Evolutionary conservation across 1,140 invertebrate species (phyloP).

Genomic region (Armadillidium nasatum): DNA sequence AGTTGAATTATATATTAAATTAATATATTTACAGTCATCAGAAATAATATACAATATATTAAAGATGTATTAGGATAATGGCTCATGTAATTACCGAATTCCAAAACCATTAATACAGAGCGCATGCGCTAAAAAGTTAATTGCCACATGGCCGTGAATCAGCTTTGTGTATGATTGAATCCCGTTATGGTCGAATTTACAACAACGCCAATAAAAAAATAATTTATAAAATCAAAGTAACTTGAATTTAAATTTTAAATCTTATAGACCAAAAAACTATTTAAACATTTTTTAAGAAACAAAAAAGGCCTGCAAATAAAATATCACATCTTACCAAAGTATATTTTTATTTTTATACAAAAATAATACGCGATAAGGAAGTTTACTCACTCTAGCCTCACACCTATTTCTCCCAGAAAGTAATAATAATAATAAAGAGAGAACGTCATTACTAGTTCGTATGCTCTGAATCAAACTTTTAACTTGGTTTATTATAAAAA

Average conservation of each 20-base stretch:
- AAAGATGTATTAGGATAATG: not conserved
- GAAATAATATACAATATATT: not conserved
- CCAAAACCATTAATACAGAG: too few species aligned
- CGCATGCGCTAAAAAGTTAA: not conserved
- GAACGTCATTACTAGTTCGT: conserved; percentile 1
- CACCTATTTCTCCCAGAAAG: not conserved
- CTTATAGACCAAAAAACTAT: too few species aligned
- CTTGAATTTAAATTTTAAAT: too few species aligned
- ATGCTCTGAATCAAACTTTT: not conserved
- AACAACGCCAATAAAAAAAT: not conserved
- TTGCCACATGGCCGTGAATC: conserved; percentile 2
- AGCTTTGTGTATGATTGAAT: not conserved
- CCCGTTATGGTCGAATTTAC: not conserved
- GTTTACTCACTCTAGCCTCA: conserved; percentile 6
- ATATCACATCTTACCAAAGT: too few species aligned
- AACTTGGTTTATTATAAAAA: too few species aligned
- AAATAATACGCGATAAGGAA: not conserved
- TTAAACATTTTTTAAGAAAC: too few species aligned
- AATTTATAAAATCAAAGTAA: not conserved
- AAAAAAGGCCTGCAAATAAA: too few species aligned
- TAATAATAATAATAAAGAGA: not conserved
- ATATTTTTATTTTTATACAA: too few species aligned
- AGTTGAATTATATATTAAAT: not conserved
- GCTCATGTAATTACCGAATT: not conserved
- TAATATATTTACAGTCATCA: too few species aligned